Evolutionary conservation across 2,113 vertebrate genomes (phyloP).

Genomic region (Crypturellus undulatus): DNA sequence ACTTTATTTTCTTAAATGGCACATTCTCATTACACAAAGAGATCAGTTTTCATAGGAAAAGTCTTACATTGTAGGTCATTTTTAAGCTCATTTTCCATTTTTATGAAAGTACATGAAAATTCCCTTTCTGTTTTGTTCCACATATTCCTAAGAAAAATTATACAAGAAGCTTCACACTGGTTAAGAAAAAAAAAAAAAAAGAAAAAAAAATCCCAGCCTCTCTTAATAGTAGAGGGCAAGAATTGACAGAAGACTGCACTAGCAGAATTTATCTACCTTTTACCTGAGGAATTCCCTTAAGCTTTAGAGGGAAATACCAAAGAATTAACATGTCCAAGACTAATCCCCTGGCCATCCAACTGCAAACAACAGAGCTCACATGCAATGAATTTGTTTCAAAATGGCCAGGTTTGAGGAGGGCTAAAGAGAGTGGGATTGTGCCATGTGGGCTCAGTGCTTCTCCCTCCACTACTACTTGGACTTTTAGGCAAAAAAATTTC

Average conservation of each 20-base stretch:
- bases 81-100: not conserved
- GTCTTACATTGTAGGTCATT: not conserved
- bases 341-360: not conserved
- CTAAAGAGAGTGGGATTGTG: not conserved
- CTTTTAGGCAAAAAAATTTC: not conserved
- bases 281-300: not conserved
- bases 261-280: not conserved
- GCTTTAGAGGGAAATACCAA: not conserved
- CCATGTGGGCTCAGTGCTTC: not conserved
- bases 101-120: not conserved
- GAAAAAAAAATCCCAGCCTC: not conserved
- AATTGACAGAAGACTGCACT: not conserved
- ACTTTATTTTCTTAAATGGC: not conserved
- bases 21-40: not conserved
- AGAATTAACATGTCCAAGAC: not conserved
- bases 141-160: not conserved
- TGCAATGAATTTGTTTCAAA: not conserved
- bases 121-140: not conserved
- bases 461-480: not conserved
- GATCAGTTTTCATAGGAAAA: not conserved
- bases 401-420: not conserved
- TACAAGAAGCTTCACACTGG: not conserved
- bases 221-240: not conserved
- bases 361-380: not conserved
- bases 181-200: not conserved